Evolutionary conservation across 2,797 vertebrate genomes (phyloP).

Genomic region (Toxotes lorentzi): DNA sequence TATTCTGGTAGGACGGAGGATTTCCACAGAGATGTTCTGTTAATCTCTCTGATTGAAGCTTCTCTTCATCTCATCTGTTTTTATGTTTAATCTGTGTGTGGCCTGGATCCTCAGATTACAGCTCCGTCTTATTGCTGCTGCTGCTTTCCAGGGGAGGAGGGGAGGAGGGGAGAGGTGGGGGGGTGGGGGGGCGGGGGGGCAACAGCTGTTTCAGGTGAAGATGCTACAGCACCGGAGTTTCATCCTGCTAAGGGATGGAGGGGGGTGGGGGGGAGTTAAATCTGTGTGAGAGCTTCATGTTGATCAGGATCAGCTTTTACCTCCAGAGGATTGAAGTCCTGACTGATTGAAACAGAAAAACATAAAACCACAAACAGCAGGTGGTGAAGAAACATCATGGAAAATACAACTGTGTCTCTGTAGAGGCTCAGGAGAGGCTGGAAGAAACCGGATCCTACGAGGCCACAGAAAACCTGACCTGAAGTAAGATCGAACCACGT

Average conservation of each 20-base stretch:
- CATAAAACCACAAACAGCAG: constrained; percentile 17
- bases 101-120: constrained; percentile 95
- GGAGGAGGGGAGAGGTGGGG: constrained; percentile 38
- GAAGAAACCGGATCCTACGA: too few relatives aligned
- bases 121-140: constrained; percentile 89
- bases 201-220: constrained; percentile 79
- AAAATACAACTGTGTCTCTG: too few relatives aligned
- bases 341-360: constrained; percentile 34
- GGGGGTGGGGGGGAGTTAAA: neutral
- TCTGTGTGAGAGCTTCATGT: constrained; percentile 42
- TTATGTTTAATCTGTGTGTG: constrained; percentile 95
- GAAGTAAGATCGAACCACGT: too few relatives aligned
- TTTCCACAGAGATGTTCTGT: constrained; percentile 80
- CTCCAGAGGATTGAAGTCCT: constrained; percentile 48
- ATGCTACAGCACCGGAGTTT: constrained; percentile 15
- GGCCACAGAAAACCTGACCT: too few relatives aligned
- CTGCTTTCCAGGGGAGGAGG: constrained; percentile 59
- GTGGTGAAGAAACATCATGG: constrained; percentile 1
- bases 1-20: constrained; percentile 90
- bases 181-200: constrained; percentile 61
- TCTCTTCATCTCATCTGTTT: constrained; percentile 80
- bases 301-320: constrained; percentile 57
- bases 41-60: constrained; percentile 72
- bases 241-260: neutral
- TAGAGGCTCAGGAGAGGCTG: too few relatives aligned